A percentile compares a stretch with the other conserved stretches of the same genome.
These are phyloP conservation scores for Automeris io DNA, from an alignment of 2,888 invertebrate genomes.

Conservation along the genomic window DNA sequence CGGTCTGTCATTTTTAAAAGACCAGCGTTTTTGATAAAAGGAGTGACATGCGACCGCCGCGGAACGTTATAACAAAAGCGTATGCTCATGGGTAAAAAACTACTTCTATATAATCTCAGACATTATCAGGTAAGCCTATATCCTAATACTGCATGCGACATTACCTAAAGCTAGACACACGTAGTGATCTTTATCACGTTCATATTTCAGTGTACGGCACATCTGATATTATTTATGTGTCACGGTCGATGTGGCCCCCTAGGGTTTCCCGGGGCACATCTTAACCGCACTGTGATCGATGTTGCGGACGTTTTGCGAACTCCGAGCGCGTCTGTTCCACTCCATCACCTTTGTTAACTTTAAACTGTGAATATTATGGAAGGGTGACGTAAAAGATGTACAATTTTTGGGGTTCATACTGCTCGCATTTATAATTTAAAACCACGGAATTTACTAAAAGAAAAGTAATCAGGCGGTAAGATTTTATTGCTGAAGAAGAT, in stretches of 20 bases:
- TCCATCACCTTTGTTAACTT: neutral
- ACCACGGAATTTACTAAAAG: no score
- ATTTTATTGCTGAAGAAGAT: no score
- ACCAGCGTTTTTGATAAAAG: no score
- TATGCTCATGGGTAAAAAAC: no score
- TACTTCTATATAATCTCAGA: neutral
- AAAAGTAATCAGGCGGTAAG: no score
- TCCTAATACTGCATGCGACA: neutral
- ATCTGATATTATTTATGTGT: slow-evolving; percentile 44
- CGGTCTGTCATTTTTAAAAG: no score
- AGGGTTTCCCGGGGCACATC: slow-evolving; percentile 21
- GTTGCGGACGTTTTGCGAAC: slow-evolving; percentile 8
- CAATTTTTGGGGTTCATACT: no score
- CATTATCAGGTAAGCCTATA: neutral
- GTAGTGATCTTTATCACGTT: slow-evolving; percentile 43
- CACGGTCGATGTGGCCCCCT: slow-evolving; percentile 20
- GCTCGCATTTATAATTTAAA: no score
- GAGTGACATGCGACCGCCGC: no score
- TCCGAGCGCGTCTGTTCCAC: neutral
- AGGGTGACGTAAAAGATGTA: no score
- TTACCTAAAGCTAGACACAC: slow-evolving; percentile 9
- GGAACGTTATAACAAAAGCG: no score
- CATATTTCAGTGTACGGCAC: slow-evolving; percentile 54
- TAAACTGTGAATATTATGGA: no score
- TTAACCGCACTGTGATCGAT: slow-evolving; percentile 28